Conservation (phyloP, 2,888 invertebrate species). For the Graphium colonna region DNA sequence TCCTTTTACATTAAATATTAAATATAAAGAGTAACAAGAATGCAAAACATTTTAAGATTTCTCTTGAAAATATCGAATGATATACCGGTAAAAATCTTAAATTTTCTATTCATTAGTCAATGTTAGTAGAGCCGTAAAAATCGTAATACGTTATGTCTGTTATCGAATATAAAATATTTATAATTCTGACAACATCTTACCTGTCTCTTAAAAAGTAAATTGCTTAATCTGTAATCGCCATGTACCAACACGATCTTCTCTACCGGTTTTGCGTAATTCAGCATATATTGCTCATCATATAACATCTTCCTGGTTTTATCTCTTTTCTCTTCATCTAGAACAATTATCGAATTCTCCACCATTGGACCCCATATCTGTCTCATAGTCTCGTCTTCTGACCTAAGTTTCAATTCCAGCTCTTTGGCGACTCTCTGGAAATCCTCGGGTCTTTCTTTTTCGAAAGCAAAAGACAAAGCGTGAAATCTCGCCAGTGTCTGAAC, state of each 20-base stretch:
- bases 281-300: slow-evolving; percentile 21
- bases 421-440: slow-evolving; percentile 38
- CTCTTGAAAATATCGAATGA: too few relatives aligned
- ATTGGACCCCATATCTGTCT: slow-evolving; percentile 26
- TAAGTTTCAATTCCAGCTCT: slow-evolving; percentile 28
- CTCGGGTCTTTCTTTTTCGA: slow-evolving; percentile 39
- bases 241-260: slow-evolving; percentile 41
- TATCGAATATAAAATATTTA: too few relatives aligned
- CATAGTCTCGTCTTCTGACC: slow-evolving; percentile 10
- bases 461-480: slow-evolving; percentile 59
- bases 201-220: slow-evolving; percentile 34
- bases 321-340: slow-evolving; percentile 38
- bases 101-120: too few relatives aligned
- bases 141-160: too few relatives aligned
- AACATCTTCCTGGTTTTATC: slow-evolving; percentile 34
- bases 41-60: too few relatives aligned
- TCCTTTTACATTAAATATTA: too few relatives aligned
- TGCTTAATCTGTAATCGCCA: slow-evolving; percentile 51
- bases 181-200: slow-evolving; percentile 25
- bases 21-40: too few relatives aligned
- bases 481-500: slow-evolving; percentile 52
- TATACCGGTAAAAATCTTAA: too few relatives aligned
- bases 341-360: slow-evolving; percentile 27
- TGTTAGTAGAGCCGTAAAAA: too few relatives aligned
- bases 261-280: slow-evolving; percentile 29